Evolutionary conservation across 2,888 invertebrate species (phyloP), one percentile per base, ranked within the genome.

Genomic region (Aphrophora alni): DNA sequence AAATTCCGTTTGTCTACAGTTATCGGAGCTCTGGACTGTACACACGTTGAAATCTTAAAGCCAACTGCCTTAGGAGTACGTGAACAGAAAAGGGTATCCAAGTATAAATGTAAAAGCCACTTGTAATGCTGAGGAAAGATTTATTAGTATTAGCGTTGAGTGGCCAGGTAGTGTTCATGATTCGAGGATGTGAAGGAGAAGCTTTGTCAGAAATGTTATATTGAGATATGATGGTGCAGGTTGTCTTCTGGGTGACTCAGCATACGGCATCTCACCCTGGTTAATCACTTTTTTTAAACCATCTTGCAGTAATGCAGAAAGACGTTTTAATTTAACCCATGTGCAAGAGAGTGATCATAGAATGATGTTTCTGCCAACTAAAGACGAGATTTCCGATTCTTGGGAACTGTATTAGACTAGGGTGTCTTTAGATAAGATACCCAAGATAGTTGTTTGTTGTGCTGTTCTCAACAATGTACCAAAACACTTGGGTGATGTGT

Each of bases 181-280:
- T 38, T 12, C n/a, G 21, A 76, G 69, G 21, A 76, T 68, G 51
- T 76, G 68, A 59, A 59, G 76, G 4, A 17, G 17, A 28, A 76
- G 76, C 38, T 5, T 14, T 12, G 51, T 76, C 27, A 59, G 26
- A 51, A 21, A 75, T 17, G 17, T 25, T n/a, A 17, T 75, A 26
- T 44, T 33, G 28, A 44, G 27, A 76, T 69, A 76, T 68, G 74
- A 74, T 33, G 76, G 76, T 27, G 76, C 17, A 28, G 24, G 7
- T 27, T 68, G 76, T 27, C 76, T 76, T 24, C 51, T 76, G 59
- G 68, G 76, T 27, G 76, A 76, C n/a, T 68, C 68, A n/a, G 59
- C 59, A 17, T 76, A 76, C 69, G 69, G 59, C 24, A 76, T 76
- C 69, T 28, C 76, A n/a, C 76, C 76, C n/a, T 76, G 76, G 76